Evolutionary conservation across 1,140 invertebrate species (phyloP), one percentile per base, ranked within the genome.

Genomic region (Heliothis subflexa): DNA sequence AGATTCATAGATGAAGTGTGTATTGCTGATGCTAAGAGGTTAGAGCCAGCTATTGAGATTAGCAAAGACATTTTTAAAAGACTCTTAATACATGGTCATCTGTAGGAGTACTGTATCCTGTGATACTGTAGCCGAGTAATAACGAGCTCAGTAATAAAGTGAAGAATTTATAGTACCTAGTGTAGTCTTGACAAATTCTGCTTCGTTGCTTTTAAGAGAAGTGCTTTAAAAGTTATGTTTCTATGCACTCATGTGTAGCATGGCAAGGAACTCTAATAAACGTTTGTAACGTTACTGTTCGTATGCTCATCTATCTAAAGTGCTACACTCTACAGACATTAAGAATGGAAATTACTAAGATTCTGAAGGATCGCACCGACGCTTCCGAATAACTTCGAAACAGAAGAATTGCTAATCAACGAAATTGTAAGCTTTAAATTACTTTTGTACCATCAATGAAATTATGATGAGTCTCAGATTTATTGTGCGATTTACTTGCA

Each of bases 1-100:
- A 78, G 75, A 78, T 70, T 62, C 73, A 64, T 50, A 75, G 59
- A 75, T 75, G 57, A 75, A 75, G 73, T 75, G 47, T 75, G 40
- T 61, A 47, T 75, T 52, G 73, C 18, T 74, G 73, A 75, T 40
- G 47, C 59, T 75, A 64, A 74, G 40, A 61, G 68, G 14, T 45
- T 9, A 62, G 0, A 5, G 2, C 21, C 28, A 40, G 18, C 13
- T 52, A 2, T 64, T 64, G 10, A 14, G 21, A 73, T 16, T 14
- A 45, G 61, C 12, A 49, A 49, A 47, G 4, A n/a, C 16, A 3
- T 18, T 66, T 66, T 21, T 47, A 64, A 64, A 64, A n/a, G 18
- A 11, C 40, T 66, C 18, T 1, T 66, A 47, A 47, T 21, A 47
- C 40, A 47, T 21, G 18, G n/a, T 66, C 40, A 45, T 40, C 12